Evolutionary conservation across 2,113 vertebrate genomes (phyloP), one percentile per base, ranked within the genome.

Genomic region (Orcinus orca): DNA sequence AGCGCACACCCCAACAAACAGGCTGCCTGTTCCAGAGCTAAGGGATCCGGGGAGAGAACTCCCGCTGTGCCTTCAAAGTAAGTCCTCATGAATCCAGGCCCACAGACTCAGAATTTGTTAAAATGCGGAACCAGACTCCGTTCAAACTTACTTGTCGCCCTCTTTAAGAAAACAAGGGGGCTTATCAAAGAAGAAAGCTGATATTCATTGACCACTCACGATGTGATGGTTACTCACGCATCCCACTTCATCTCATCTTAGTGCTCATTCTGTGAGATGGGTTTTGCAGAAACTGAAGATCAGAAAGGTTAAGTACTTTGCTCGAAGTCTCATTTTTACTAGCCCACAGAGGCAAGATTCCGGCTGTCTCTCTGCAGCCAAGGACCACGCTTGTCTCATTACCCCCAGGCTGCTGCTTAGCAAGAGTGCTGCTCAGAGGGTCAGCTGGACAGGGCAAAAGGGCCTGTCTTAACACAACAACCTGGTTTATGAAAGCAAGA

Each of bases 111-210:
- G 70, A 58, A 38, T 92, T 33, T 70, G 65, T 89, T 83, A 33
- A 79, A 76, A 25, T 26, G 1, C 18, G 47, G 71, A 91, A 58
- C 55, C 83, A 77, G 63, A 15, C 41, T 89, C 47, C 6, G 26
- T 73, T 89, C 29, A 36, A 3, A 15, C 68, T 8, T 44, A 55
- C 62, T 38, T 55, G 23, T n/a, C 53, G 67, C n/a, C 41, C 3
- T 63, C 74, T 67, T 79, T 83, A 91, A 50, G 65, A 41, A 87
- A 87, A 60, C 11, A 73, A 53, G 31, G 81, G 31, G 84, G 14
- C 6, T 81, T 29, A 58, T 13, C 58, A 60, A 23, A 77, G 76
- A 36, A 38, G 70, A 47, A 80, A 74, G 62, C 11, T 81, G 25
- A 8, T n/a, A 29, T 62, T 67, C 29, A 44, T 33, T 81, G 89